Evolutionary conservation across 2,113 vertebrate species (phyloP).

Genomic region (Myotis yumanensis): DNA sequence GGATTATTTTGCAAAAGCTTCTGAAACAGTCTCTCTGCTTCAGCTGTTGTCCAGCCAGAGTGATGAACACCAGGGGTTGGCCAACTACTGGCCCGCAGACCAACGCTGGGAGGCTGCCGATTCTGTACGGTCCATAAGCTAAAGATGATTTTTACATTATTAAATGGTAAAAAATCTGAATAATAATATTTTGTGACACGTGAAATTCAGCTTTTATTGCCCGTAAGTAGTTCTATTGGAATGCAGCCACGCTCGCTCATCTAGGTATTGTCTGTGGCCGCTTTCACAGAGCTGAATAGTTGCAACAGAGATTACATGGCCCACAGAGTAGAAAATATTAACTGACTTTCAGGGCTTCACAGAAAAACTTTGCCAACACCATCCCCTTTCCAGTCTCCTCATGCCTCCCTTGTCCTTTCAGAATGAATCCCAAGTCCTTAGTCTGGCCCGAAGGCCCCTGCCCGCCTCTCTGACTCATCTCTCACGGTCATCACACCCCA

Average conservation of each 20-base stretch:
- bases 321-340: background rate
- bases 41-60: rapidly evolving
- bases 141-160: conserved; percentile 15
- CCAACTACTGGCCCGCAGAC: background rate
- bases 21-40: background rate
- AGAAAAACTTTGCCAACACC: background rate
- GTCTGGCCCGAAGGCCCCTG: background rate
- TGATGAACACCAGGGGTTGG: background rate
- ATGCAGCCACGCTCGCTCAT: background rate
- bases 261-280: background rate
- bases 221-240: conserved; percentile 5
- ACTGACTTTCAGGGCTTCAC: background rate
- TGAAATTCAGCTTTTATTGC: conserved; percentile 35
- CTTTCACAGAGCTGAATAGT: background rate
- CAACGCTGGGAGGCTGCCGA: background rate
- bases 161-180: background rate
- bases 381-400: background rate
- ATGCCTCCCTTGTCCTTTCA: background rate
- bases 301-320: background rate
- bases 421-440: background rate
- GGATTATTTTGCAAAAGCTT: background rate
- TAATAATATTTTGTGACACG: conserved; percentile 38
- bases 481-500: background rate
- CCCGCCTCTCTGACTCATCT: background rate
- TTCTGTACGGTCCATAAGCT: background rate